Conservation (phyloP, 1,140 invertebrate genomes). For the Drosophila albomicans region DNA sequence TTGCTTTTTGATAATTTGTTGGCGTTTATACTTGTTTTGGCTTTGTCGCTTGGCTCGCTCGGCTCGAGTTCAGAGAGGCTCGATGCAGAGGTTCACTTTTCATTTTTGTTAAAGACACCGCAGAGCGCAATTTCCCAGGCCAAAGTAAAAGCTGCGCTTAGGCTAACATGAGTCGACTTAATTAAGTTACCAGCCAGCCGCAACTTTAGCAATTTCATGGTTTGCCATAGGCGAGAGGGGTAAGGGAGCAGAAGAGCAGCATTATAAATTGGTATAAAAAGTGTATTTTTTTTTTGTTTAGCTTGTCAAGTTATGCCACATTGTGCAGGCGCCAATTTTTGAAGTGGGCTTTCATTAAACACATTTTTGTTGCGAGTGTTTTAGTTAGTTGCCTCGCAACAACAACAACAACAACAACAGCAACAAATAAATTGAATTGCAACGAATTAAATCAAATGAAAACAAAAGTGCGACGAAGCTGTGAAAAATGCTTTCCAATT, state of each 20-base stretch:
- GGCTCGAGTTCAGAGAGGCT: neutral
- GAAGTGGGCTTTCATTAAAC: constrained; percentile 22
- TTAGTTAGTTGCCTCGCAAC: constrained; percentile 22
- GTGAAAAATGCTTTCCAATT: constrained; percentile 70
- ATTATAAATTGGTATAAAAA: constrained; percentile 24
- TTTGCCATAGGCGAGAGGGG: neutral
- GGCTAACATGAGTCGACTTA: constrained; percentile 47
- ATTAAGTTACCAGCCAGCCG: constrained; percentile 49
- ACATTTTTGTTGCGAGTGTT: constrained; percentile 12
- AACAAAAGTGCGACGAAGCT: constrained; percentile 49
- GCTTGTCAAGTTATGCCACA: constrained; percentile 26
- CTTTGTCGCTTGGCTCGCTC: constrained; percentile 18
- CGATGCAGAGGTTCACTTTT: constrained; percentile 34
- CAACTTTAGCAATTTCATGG: constrained; percentile 24
- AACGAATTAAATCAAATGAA: constrained; percentile 76
- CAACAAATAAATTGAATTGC: constrained; percentile 60
- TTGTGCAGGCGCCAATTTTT: constrained; percentile 28
- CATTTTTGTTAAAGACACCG: constrained; percentile 56
- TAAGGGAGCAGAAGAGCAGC: neutral
- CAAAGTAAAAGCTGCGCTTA: constrained; percentile 69
- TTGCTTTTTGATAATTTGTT: constrained; percentile 66
- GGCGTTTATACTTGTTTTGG: constrained; percentile 38
- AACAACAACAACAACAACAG: constrained; percentile 29
- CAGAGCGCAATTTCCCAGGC: constrained; percentile 60
- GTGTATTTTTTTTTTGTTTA: constrained; percentile 10